Evolutionary conservation across 2,797 vertebrate genomes (phyloP), one percentile per base, ranked within the genome.

Genomic region (Gila robusta): DNA sequence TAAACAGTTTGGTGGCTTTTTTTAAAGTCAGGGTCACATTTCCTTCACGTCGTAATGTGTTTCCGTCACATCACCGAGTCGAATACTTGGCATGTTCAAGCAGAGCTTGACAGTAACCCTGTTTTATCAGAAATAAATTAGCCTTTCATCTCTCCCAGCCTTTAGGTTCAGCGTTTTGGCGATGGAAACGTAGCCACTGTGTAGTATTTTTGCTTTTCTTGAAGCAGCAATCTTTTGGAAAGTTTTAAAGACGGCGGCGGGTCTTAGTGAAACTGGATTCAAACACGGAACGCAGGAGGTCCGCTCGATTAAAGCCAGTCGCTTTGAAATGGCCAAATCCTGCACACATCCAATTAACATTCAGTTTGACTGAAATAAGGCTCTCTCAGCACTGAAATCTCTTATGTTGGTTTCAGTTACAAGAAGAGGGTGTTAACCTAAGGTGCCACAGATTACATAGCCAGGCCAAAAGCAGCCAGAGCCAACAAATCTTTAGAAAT

Each of bases 321-420:
- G 82, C 71, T 83, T 87, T 32, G 73, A 82, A 89, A 87, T 81
- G 88, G 84, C 89, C 88, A 87, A 81, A 86, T 87, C 84, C 84
- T 85, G 84, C 86, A 89, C 79, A 59, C 88, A 86, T 87, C 87
- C 82, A 89, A 84, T 83, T 90, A 84, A 89, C 89, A 89, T 88
- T 90, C 89, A 90, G 89, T 89, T 87, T 83, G 88, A 90, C 88
- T 90, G 88, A 89, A 89, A 74, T 90, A 90, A 90, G 89, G 89
- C 89, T 89, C 88, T 85, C 84, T 89, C 84, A 69, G 82, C 74
- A 83, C 88, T 86, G 88, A 89, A 82, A 72, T 80, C 73, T 17
- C 17, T 82, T 67, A 52, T 69, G 83, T 78, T 56, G 49, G 87
- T 72, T 86, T 90, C 88, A 49, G 85, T 77, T 73, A 64, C 86